These are phyloP conservation scores for Torymus tubicola DNA, from an alignment of 2,888 invertebrate species.

Conservation along the genomic window DNA sequence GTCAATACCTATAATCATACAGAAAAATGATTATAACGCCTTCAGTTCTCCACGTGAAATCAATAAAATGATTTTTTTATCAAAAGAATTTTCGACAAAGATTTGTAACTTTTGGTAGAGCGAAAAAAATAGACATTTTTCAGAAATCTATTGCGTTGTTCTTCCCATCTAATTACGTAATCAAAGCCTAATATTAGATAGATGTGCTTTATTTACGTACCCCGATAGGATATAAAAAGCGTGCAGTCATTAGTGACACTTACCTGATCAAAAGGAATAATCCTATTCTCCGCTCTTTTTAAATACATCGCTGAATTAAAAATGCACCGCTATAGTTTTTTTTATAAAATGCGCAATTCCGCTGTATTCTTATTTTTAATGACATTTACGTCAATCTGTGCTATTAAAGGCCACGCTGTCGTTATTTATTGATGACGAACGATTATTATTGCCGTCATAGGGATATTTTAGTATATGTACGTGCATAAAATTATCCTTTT, in stretches of 20 bases:
- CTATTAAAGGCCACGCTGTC: background rate
- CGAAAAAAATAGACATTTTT: too few relatives aligned
- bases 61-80: too few relatives aligned
- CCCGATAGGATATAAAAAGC: background rate
- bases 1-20: too few relatives aligned
- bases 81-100: too few relatives aligned
- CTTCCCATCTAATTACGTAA: too few relatives aligned
- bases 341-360: background rate
- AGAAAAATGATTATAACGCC: too few relatives aligned
- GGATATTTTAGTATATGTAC: background rate
- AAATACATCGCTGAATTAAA: background rate
- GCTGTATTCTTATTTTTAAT: conserved; percentile 11
- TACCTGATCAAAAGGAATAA: conserved; percentile 4
- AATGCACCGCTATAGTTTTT: background rate
- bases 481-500: background rate
- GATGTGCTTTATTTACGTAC: background rate
- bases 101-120: too few relatives aligned
- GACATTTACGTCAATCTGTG: conserved; percentile 13
- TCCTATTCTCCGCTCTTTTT: background rate
- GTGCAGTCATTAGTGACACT: background rate
- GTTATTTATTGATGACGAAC: conserved; percentile 6
- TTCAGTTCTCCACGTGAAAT: too few relatives aligned
- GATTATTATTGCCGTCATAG: background rate
- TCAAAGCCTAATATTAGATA: too few relatives aligned
- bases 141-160: too few relatives aligned